These are phyloP conservation scores for Zonotrichia albicollis DNA, from an alignment of 2,797 vertebrate species.

Conservation along the genomic window DNA sequence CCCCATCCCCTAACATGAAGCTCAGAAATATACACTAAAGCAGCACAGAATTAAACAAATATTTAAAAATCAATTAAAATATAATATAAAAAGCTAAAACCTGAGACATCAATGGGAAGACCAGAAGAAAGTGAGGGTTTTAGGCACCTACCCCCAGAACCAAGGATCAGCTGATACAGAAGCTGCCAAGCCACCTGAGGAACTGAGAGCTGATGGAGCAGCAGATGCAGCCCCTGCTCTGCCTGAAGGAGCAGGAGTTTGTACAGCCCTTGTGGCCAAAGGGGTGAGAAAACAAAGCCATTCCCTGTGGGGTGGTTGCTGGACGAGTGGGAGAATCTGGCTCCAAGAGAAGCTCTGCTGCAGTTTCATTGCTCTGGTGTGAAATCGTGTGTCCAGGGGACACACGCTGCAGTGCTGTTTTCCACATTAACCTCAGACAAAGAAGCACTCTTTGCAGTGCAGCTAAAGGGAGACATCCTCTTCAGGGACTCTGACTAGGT, in stretches of 20 bases:
- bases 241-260: conserved; percentile 8
- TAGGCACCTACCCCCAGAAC: not conserved
- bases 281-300: conserved; percentile 13
- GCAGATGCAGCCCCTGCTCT: not conserved
- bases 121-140: not conserved
- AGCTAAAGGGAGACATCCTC: not conserved
- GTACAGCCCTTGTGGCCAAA: not conserved
- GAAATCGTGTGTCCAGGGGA: not conserved
- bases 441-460: not conserved
- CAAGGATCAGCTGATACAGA: not conserved
- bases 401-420: not conserved
- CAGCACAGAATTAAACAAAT: not conserved
- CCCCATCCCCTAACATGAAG: not conserved
- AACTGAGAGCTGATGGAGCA: not conserved
- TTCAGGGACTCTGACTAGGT: not conserved
- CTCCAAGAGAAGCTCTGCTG: not conserved
- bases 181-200: not conserved
- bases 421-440: not conserved
- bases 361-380: not conserved
- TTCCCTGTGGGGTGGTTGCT: not conserved
- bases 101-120: not conserved
- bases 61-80: too few species aligned
- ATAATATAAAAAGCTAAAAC: not conserved
- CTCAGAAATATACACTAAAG: not conserved
- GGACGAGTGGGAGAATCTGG: not conserved